Conservation (phyloP, 2,888 invertebrate species). For the Pegoplata infirma region DNA sequence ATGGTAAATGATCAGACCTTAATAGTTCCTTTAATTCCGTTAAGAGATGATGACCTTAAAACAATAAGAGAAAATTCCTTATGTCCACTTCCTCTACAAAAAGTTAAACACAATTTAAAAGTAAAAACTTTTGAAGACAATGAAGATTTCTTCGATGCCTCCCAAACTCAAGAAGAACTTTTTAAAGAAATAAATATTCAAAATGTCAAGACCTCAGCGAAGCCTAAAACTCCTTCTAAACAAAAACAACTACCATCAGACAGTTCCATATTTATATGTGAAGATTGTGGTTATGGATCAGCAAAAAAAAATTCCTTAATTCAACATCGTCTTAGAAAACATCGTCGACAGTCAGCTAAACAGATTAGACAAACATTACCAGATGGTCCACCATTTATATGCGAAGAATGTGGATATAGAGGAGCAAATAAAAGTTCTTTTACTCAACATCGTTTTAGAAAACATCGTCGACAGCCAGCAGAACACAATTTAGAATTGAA, state of each 20-base stretch:
- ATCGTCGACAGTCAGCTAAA: background rate
- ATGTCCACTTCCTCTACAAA: background rate
- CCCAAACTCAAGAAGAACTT: too few relatives aligned
- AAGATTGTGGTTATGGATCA: conserved; percentile 54
- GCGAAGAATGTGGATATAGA: background rate
- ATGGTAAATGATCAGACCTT: too few relatives aligned
- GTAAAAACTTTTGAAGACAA: too few relatives aligned
- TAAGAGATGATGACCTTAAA: too few relatives aligned
- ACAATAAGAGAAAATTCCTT: too few relatives aligned
- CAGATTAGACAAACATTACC: background rate
- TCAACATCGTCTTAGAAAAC: conserved; percentile 58
- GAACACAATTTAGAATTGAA: too few relatives aligned
- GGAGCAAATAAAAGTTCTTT: background rate
- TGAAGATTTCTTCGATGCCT: too few relatives aligned
- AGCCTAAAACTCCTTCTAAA: too few relatives aligned
- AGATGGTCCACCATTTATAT: background rate
- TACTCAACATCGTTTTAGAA: background rate
- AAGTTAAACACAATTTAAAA: too few relatives aligned
- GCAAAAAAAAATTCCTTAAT: conserved; percentile 50
- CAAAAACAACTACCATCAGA: background rate
- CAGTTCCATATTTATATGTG: conserved; percentile 48
- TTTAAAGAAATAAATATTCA: too few relatives aligned
- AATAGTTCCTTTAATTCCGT: too few relatives aligned
- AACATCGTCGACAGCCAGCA: background rate
- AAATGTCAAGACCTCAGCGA: too few relatives aligned